Evolutionary conservation across 2,797 vertebrate species (phyloP).

Genomic region (Chelmon rostratus): DNA sequence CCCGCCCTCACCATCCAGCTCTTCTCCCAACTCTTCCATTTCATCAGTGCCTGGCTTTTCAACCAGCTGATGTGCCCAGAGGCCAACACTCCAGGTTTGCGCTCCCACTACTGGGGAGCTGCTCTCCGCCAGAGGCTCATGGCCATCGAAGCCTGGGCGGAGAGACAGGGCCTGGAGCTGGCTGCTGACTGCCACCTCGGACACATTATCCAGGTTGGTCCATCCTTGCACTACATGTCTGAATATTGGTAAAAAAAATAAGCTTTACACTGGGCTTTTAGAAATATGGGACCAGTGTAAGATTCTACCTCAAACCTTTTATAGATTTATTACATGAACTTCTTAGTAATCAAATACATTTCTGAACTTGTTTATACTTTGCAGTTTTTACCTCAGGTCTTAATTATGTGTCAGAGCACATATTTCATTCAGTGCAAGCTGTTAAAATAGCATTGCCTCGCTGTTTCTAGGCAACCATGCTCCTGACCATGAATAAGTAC

Average conservation of each 20-base stretch:
- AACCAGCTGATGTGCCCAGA: constrained; percentile 89
- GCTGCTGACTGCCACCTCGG: constrained; percentile 96
- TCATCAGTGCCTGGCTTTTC: constrained; percentile 96
- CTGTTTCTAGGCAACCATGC: constrained; percentile 89
- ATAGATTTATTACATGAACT: not conserved
- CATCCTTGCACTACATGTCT: not conserved
- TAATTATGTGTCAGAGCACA: constrained; percentile 23
- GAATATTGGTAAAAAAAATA: not conserved
- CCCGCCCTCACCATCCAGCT: constrained; percentile 96
- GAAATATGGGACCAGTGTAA: not conserved
- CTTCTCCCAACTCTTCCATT: constrained; percentile 97
- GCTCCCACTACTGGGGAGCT: constrained; percentile 95
- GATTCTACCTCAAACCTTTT: not conserved
- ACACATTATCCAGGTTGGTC: constrained; percentile 90
- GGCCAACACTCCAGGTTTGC: constrained; percentile 84
- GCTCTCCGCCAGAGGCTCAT: constrained; percentile 91
- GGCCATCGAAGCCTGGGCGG: constrained; percentile 94
- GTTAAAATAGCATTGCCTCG: constrained; percentile 49
- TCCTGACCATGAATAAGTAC: constrained; percentile 96
- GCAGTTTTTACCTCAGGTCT: constrained; percentile 13
- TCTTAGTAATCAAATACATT: constrained; percentile 1
- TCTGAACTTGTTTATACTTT: constrained; percentile 7
- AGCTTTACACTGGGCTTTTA: not conserved
- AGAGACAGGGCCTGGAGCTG: constrained; percentile 96
- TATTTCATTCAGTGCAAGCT: constrained; percentile 23